Conservation (phyloP, 2,113 vertebrate genomes). For the Tachycineta bicolor region DNA sequence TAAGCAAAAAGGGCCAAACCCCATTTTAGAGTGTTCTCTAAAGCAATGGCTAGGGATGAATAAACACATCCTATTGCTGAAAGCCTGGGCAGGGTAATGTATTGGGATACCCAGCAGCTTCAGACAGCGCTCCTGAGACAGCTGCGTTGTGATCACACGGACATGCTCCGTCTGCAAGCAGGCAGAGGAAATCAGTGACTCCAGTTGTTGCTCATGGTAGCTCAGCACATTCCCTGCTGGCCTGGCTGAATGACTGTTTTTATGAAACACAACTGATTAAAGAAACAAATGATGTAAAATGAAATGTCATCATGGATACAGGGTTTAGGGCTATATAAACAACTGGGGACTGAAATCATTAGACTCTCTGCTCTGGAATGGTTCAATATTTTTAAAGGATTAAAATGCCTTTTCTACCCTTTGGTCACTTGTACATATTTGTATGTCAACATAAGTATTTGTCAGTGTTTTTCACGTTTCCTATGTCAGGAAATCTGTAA, state of each 20-base stretch:
- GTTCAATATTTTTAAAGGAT: conserved; percentile 57
- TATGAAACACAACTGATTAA: conserved; percentile 59
- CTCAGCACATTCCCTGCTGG: conserved; percentile 67
- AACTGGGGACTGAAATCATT: conserved; percentile 62
- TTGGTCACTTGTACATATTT: conserved; percentile 56
- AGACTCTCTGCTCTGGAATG: conserved; percentile 31
- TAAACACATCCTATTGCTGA: conserved; percentile 26
- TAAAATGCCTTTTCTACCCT: conserved; percentile 62
- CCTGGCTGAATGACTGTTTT: conserved; percentile 53
- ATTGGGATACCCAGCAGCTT: neutral
- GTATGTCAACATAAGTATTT: conserved; percentile 63
- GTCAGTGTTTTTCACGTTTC: conserved; percentile 53
- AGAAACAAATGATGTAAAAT: conserved; percentile 72
- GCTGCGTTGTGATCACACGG: neutral
- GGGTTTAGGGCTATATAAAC: conserved; percentile 53
- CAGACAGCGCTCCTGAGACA: neutral
- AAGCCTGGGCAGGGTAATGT: conserved; percentile 13
- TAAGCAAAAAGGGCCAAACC: neutral
- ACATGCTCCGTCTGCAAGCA: neutral
- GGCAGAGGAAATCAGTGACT: conserved; percentile 36
- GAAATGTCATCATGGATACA: conserved; percentile 61
- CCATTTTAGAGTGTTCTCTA: neutral
- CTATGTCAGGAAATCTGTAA: conserved; percentile 53
- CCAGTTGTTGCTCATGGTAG: conserved; percentile 28
- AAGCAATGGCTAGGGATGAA: neutral